These are phyloP conservation scores for Trachemys scripta DNA, from an alignment of 2,113 vertebrate genomes.

Conservation along the genomic window DNA sequence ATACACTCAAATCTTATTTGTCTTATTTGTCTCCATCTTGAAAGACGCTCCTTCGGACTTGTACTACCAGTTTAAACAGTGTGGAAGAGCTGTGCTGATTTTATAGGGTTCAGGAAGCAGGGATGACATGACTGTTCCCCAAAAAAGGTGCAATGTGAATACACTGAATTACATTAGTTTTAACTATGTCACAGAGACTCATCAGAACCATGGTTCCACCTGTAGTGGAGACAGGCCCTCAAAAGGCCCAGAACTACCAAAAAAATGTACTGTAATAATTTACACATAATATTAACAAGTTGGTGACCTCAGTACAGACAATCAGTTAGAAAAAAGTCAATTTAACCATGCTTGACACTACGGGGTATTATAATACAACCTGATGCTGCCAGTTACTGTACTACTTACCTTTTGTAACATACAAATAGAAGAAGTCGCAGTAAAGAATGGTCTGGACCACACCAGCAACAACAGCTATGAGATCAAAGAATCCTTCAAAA, in stretches of 20 bases:
- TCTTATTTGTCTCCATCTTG: background rate
- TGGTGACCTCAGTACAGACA: fast-evolving
- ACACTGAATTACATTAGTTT: background rate
- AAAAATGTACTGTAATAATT: background rate
- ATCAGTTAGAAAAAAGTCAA: fast-evolving
- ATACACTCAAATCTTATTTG: background rate
- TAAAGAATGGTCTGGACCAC: constrained; percentile 98
- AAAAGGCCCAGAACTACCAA: background rate
- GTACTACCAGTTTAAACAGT: background rate
- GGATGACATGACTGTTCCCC: background rate
- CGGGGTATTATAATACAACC: background rate
- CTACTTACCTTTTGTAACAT: constrained; percentile 96
- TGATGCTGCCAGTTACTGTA: background rate
- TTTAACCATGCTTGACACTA: background rate
- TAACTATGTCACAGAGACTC: background rate
- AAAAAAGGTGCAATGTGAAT: background rate
- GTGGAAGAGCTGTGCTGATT: background rate
- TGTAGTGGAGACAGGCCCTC: background rate
- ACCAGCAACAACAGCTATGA: constrained; percentile 98
- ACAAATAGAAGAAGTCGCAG: constrained; percentile 99
- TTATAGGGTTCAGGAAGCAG: background rate
- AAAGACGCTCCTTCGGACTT: background rate
- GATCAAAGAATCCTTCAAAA: constrained; percentile 98
- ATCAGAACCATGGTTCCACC: background rate
- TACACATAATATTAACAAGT: background rate